phyloP scores from a whole-genome alignment of 2,113 vertebrate species.

The Cyrtonyx montezumae region DNA sequence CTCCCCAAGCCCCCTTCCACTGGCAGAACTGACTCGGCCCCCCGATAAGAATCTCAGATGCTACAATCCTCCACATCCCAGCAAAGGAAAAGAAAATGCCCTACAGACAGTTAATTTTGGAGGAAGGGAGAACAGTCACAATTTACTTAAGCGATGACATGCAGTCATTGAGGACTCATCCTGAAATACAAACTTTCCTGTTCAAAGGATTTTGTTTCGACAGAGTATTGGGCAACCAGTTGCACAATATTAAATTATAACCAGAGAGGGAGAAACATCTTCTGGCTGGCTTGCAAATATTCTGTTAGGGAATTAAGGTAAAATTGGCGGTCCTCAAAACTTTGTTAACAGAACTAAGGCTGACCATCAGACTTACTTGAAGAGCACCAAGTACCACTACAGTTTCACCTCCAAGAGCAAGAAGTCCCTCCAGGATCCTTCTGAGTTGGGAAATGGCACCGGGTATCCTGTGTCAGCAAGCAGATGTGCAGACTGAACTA shows the following conservation, averaged over 20 bases:
- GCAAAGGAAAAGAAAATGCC: neutral
- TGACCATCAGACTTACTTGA: neutral
- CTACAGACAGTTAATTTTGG: neutral
- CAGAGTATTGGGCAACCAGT: slow-evolving; percentile 33
- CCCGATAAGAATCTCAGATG: neutral
- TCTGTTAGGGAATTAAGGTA: neutral
- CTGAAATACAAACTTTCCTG: neutral
- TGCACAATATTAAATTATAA: slow-evolving; percentile 52
- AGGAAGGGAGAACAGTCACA: neutral
- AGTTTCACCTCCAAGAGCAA: neutral
- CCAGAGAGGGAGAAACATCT: slow-evolving; percentile 18
- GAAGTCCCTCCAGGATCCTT: neutral
- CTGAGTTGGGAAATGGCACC: neutral
- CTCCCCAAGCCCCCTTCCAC: neutral
- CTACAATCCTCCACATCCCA: neutral
- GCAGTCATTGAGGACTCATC: neutral
- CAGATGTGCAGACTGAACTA: slow-evolving; percentile 15
- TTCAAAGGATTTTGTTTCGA: slow-evolving; percentile 23
- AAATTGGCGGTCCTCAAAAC: neutral
- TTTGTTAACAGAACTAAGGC: neutral
- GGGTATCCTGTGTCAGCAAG: neutral
- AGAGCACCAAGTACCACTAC: neutral
- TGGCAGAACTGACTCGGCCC: neutral
- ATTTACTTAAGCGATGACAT: neutral
- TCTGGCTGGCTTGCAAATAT: neutral